Percentiles rank a stretch among this genome's conserved stretches.
These are phyloP conservation scores for Halichoeres trimaculatus DNA, from an alignment of 2,113 vertebrate species.

Conservation along the genomic window DNA sequence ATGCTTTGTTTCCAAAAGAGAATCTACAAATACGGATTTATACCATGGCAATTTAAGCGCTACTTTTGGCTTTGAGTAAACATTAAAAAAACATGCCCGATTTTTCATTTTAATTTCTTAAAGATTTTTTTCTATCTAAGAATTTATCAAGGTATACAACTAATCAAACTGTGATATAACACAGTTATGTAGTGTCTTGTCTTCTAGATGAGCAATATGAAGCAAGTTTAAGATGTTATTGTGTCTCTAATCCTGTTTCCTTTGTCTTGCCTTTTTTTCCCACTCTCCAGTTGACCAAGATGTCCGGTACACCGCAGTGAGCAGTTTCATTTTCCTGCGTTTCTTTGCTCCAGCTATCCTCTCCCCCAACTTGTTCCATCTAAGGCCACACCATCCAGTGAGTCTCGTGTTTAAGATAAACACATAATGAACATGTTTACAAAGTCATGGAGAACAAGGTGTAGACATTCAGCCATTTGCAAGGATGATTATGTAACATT, in stretches of 20 bases:
- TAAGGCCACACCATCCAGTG: constrained; percentile 95
- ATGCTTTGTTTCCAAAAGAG: too few species aligned
- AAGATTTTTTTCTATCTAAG: too few species aligned
- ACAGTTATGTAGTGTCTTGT: not conserved
- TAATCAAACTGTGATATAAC: too few species aligned
- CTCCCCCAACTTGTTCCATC: constrained; percentile 96
- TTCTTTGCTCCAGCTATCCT: constrained; percentile 99
- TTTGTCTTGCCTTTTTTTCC: not conserved
- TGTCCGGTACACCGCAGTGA: constrained; percentile 96
- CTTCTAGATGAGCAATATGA: not conserved
- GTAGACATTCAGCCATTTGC: too few species aligned
- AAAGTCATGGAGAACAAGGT: too few species aligned
- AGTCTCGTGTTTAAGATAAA: constrained; percentile 69
- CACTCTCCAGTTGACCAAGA: constrained; percentile 88
- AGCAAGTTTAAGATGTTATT: not conserved
- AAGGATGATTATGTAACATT: too few species aligned
- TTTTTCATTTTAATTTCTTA: too few species aligned
- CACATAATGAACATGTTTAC: not conserved
- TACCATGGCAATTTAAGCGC: too few species aligned
- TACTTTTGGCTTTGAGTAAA: too few species aligned
- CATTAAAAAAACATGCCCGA: too few species aligned
- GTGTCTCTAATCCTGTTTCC: not conserved
- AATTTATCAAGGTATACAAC: too few species aligned
- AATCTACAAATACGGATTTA: too few species aligned
- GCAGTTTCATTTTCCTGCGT: constrained; percentile 97